A percentile compares a stretch with the other conserved stretches of the same genome.
Evolutionary conservation across 2,888 invertebrate species (phyloP).

Genomic region (Schizotus pectinicornis): DNA sequence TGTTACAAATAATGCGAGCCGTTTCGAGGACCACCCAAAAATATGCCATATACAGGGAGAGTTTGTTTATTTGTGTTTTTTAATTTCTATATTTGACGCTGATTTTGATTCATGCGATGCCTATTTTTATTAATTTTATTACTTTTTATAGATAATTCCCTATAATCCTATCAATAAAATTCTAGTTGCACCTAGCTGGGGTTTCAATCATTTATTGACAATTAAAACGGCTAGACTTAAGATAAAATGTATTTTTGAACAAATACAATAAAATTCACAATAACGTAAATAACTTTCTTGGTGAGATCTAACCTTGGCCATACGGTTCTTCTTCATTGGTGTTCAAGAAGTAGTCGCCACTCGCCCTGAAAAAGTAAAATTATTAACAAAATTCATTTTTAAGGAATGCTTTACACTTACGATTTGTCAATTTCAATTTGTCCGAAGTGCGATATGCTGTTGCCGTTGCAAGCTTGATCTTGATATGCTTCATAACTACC

Average conservation of each 20-base stretch:
- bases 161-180: too few species aligned
- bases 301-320: slow-evolving; percentile 1
- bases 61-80: too few species aligned
- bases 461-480: slow-evolving; percentile 28
- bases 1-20: too few species aligned
- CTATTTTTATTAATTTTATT: too few species aligned
- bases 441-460: slow-evolving; percentile 30
- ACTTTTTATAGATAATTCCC: too few species aligned
- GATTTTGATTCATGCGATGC: too few species aligned
- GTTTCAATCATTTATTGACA: too few species aligned
- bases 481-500: slow-evolving; percentile 23
- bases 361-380: slow-evolving; percentile 45
- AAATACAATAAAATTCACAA: slow-evolving; percentile 6
- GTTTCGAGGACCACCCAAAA: too few species aligned
- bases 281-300: neutral
- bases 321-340: slow-evolving; percentile 65
- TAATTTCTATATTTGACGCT: too few species aligned
- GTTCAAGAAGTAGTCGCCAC: slow-evolving; percentile 67
- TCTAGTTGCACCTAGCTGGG: too few species aligned
- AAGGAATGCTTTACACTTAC: slow-evolving; percentile 19
- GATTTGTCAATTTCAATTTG: slow-evolving; percentile 24
- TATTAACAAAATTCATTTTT: slow-evolving; percentile 1
- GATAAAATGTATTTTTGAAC: slow-evolving; percentile 10
- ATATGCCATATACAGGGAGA: too few species aligned
- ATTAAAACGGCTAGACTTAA: too few species aligned